Evolutionary conservation across 2,113 vertebrate genomes (phyloP), one percentile per base, ranked within the genome.

Genomic region (Murina feae): DNA sequence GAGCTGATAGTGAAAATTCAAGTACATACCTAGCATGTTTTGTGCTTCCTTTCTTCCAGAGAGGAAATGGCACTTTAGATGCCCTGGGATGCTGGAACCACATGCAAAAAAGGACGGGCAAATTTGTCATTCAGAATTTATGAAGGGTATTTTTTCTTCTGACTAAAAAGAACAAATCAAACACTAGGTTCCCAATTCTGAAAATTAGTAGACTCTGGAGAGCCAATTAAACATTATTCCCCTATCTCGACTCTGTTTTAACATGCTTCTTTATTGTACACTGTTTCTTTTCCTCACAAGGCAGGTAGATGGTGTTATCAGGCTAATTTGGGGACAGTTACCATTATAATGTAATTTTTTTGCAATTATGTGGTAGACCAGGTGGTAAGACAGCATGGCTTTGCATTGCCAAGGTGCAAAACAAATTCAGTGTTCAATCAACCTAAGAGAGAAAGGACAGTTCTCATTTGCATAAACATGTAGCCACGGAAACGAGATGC

Each of bases 381-480:
- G 95, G 96, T 98, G 97, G 93, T 96, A 97, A 97, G 95, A 97
- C 89, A 97, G 95, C 86, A 93, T 97, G 97, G 96, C 92, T 98
- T 98, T 98, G 94, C 96, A 93, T 96, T 95, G 97, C 93, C 97
- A 98, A 98, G 96, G 97, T 98, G 97, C 95, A 98, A 98, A 98
- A 98, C 96, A 98, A 98, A 98, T 98, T 97, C 97, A 97, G 93
- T 96, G 97, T 97, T 98, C 97, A 98, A 98, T 98, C 98, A 98
- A 94, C 96, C 97, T 96, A 94, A 98, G 97, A 98, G 96, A 95
- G 97, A 98, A 98, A 97, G 96, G 97, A 98, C 97, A 98, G 98
- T 98, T 98, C 98, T 98, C 98, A 99, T 99, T 99, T 99, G 98
- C 99, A 99, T 99, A 98, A 98, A 98, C 90, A 96, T 97, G 98